Evolutionary conservation across 2,113 vertebrate genomes (phyloP), one percentile per base, ranked within the genome.

Genomic region (Austrofundulus limnaeus): DNA sequence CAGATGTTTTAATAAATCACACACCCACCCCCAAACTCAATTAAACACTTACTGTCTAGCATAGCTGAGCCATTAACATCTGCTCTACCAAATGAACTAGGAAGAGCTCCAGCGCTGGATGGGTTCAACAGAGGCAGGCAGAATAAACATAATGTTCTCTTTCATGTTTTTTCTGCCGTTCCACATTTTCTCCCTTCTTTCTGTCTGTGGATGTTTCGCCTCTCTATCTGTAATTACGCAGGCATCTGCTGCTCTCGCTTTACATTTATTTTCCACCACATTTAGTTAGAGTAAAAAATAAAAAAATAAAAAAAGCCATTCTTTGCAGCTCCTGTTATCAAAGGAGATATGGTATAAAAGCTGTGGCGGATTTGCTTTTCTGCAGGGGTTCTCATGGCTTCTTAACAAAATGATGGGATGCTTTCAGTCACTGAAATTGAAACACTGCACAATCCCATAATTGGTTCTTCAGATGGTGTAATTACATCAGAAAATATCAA

Each of bases 1-100:
- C 85, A 83, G 83, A 88, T 90, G 88, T 86, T 70, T 80, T 63
- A 83, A 88, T 89, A 81, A 87, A 89, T 87, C 70, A 84, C 70
- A 84, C 82, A 84, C 84, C 79, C 20, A 25, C 9, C 16, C 59
- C 38, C 59, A 82, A 68, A 87, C 75, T 72, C 73, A 80, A 88
- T 87, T 85, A 88, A 87, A 88, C 78, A 84, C 81, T 83, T 77
- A 85, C 74, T 84, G 77, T 81, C 66, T 60, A 55, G 78, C 77
- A 65, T 76, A 47, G 74, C 87, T 77, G 81, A 73, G 81, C 64
- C 77, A 85, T 88, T 88, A 86, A 87, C 88, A 87, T 90, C 86
- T 88, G 86, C 88, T 90, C 66, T 14, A 49, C 54, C 73, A 62
- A 84, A 84, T 75, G 61, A 81, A 80, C 69, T 23, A 68, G 75